Evolutionary conservation across 30 jellyfish, hydroid and myxozoan genomes (phyloP), one percentile per base, ranked within the genome.

Genomic region (Aurelia aurita): DNA sequence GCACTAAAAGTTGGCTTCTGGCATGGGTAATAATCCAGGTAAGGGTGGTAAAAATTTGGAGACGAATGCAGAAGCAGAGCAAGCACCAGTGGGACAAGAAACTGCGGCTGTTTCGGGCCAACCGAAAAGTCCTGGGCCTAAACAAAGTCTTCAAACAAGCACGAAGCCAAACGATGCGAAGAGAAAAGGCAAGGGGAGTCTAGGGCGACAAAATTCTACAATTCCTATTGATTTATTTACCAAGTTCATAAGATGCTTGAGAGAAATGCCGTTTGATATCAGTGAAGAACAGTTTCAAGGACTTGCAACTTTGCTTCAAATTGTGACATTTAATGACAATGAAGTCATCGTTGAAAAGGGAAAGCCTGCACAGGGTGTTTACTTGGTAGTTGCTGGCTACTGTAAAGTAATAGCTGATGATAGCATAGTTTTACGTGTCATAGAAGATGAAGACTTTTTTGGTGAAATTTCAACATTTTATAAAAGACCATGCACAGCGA

Each of bases 401-500:
- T 81, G 90, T 63, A 70, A 31, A 20, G 97, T 89, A 32, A 22
- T 47, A 5, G 71, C 77, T 65, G 88, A 49, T 46, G 66, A 44
- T 47, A 75, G 25, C 29, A 74, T 70, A 3, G 87, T 43, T 10
- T 9, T 80, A 20, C 67, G 91, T 20, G 14, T 15, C 3, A 46
- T 88, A n/a, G 77, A 80, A 26, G 84, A 76, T 25, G 89, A 68
- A 62, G 89, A 80, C 35, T 78, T 78, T 23, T 88, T 88, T 80
- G 97, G 97, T 27, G 97, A 88, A 72, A 55, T 88, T 18, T 88
- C 97, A 14, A 35, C 89, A 3, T 43, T 88, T 51, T 88, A 79
- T 53, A 26, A 65, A 5, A 61, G 60, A 49, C 85, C 92, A 11
- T 88, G 92, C 86, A 58, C 97, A 18, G 89, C 92, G 16, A 88